Evolutionary conservation across 2,888 invertebrate species (phyloP).

Genomic region (Muscina levida): DNA sequence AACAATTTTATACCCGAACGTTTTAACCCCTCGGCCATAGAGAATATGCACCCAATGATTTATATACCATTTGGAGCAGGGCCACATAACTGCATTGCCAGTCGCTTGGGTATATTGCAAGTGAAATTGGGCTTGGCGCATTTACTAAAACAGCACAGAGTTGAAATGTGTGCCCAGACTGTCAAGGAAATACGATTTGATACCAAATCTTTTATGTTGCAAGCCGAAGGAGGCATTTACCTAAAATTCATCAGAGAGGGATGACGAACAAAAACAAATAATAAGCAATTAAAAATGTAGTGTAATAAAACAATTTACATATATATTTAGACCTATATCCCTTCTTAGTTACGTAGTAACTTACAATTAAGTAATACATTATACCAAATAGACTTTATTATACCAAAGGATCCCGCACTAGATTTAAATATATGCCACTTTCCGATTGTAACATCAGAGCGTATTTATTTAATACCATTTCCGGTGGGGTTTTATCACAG

Average conservation of each 20-base stretch:
- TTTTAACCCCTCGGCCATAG: constrained; percentile 69
- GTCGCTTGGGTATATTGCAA: constrained; percentile 76
- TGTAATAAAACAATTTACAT: too few relatives aligned
- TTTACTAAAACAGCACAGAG: constrained; percentile 70
- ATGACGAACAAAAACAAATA: too few relatives aligned
- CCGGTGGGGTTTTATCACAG: constrained; percentile 62
- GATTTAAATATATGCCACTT: constrained; percentile 67
- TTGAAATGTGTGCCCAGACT: constrained; percentile 71
- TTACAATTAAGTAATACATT: too few relatives aligned
- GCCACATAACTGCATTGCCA: constrained; percentile 77
- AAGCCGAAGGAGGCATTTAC: constrained; percentile 73
- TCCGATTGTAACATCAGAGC: constrained; percentile 68
- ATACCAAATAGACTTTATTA: constrained; percentile 37
- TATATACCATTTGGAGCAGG: constrained; percentile 78
- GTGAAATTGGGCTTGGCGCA: constrained; percentile 75
- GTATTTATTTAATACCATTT: constrained; percentile 66
- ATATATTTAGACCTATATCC: too few relatives aligned
- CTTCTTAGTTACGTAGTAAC: too few relatives aligned
- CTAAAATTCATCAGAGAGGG: constrained; percentile 68
- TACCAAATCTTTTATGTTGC: constrained; percentile 75
- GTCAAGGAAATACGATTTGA: constrained; percentile 73
- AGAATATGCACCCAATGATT: constrained; percentile 71
- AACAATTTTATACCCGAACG: constrained; percentile 75
- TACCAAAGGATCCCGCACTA: constrained; percentile 67
- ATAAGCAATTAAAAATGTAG: too few relatives aligned